A percentile compares a stretch with the other conserved stretches of the same genome.
Evolutionary conservation across 1,140 invertebrate genomes (phyloP).

Genomic region (Drosophila sechellia): DNA sequence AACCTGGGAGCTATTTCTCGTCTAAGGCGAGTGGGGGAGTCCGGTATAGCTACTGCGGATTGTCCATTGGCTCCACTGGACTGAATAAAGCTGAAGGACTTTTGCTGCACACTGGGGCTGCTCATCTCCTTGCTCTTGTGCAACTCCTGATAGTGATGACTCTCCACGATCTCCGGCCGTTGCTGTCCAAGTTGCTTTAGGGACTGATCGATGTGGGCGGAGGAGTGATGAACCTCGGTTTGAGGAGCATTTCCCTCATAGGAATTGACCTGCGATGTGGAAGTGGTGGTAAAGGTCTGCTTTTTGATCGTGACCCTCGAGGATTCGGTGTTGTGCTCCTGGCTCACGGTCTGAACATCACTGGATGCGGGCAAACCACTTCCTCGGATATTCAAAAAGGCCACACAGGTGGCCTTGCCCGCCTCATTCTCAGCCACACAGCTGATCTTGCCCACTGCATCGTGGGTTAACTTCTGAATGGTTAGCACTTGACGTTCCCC

Average conservation of each 20-base stretch:
- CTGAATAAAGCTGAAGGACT: constrained; percentile 72
- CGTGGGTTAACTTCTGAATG: constrained; percentile 86
- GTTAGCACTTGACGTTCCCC: constrained; percentile 89
- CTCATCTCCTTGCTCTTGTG: constrained; percentile 78
- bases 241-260: constrained; percentile 83
- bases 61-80: constrained; percentile 48
- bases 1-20: constrained; percentile 89
- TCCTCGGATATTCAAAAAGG: constrained; percentile 86
- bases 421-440: constrained; percentile 91
- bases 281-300: constrained; percentile 80
- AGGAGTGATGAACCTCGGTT: constrained; percentile 76
- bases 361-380: constrained; percentile 59
- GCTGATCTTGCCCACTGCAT: constrained; percentile 88
- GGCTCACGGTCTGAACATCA: constrained; percentile 65
- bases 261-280: constrained; percentile 79
- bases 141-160: constrained; percentile 80
- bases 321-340: constrained; percentile 81
- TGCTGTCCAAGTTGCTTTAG: constrained; percentile 77
- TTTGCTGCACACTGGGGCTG: constrained; percentile 69
- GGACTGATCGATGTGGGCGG: constrained; percentile 75
- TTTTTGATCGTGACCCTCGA: constrained; percentile 83
- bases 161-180: constrained; percentile 75
- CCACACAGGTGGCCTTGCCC: constrained; percentile 89
- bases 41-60: constrained; percentile 44
- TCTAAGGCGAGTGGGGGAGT: constrained; percentile 85